Base-by-base conservation (phyloP, 2,797 vertebrate genomes). In the Hippoglossus hippoglossus region DNA sequence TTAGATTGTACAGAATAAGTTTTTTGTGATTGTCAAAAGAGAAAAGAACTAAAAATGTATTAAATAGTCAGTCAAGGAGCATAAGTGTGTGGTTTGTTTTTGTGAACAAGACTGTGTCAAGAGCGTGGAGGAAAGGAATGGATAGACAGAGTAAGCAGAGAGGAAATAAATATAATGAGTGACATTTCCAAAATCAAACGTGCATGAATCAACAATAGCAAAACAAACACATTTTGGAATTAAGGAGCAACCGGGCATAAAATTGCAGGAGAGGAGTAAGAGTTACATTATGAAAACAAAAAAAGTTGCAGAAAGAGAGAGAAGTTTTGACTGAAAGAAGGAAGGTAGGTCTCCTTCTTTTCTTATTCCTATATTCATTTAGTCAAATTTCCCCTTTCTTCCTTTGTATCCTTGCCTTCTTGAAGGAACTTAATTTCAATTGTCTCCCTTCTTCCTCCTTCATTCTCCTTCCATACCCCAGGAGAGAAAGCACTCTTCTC, bases 181-280 rank as follows among this genome's bases (percentile, higher is more conserved):
- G 86, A 85, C 82, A 92, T 93, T 93, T 92, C 76, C 78, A 89
- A 87, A 46, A 93, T 91, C 87, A 91, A 89, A 90, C 88, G 81
- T 89, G 89, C 88, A 91, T 89, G 85, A 92, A 92, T 93, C 89
- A 89, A 86, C 83, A 86, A 86, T 82, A 68, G 82, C 80, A 76
- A 81, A 80, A 86, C 86, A 92, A 91, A 90, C 85, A 85, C 79
- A 87, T 80, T 84, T 76, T 77, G 12, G 26, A 90, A 89, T 93
- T 89, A 85, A 83, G 78, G 75, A 76, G 84, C 83, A 46, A 88
- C 87, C 82, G 79, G 85, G 82, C 56, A 79, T 79, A 90, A 90
- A 91, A 92, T 92, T 91, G 81, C 77, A 31, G 71, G 50, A 81
- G 82, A 77, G 62, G 66, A 76, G 75, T 75, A 63, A 75, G 73